Evolutionary conservation across 2,113 vertebrate genomes (phyloP).

Genomic region (Dinomys branickii): DNA sequence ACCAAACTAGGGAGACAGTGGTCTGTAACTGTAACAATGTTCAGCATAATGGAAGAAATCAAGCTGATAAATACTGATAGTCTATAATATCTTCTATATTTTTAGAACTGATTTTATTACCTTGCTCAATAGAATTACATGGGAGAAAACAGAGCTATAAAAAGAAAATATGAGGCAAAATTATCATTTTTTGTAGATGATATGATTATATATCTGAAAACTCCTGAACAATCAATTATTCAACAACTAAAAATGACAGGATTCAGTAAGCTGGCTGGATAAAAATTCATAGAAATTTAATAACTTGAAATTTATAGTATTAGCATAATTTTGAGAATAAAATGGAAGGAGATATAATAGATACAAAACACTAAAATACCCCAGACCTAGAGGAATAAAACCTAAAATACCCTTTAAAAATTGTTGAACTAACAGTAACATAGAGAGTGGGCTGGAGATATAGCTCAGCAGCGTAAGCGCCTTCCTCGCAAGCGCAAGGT

Average conservation of each 20-base stretch:
- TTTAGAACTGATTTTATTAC: neutral
- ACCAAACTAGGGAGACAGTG: neutral
- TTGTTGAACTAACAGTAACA: neutral
- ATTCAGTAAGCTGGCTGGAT: neutral
- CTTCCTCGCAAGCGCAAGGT: no score
- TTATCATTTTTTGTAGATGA: neutral
- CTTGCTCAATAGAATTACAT: neutral
- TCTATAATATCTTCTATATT: neutral
- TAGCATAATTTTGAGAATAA: neutral
- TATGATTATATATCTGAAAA: neutral
- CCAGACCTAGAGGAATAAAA: neutral
- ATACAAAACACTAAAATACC: neutral
- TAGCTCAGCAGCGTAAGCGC: no score
- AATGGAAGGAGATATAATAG: neutral
- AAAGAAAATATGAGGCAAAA: neutral
- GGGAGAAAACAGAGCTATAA: neutral
- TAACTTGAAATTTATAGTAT: constrained; percentile 24
- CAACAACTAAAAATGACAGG: neutral
- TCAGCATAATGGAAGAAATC: constrained; percentile 33
- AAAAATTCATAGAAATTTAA: constrained; percentile 26
- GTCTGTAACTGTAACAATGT: neutral
- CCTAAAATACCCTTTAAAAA: neutral
- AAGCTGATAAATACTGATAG: neutral
- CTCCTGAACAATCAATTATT: neutral
- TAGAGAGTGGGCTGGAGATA: no score